Evolutionary conservation across 2,113 vertebrate genomes (phyloP), one percentile per base, ranked within the genome.

Genomic region (Craseonycteris thonglongyai): DNA sequence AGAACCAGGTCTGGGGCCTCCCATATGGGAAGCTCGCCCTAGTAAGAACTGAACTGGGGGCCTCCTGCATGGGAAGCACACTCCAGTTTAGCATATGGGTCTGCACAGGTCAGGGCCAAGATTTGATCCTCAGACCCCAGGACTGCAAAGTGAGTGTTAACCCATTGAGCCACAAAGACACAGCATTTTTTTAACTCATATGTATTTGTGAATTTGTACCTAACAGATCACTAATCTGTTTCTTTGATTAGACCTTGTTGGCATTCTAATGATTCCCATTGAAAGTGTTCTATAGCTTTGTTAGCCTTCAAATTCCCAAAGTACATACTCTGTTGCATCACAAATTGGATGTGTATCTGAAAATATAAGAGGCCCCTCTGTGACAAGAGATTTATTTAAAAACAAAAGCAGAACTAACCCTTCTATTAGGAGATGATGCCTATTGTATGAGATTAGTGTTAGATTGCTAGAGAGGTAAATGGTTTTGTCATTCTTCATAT

Each of bases 241-340:
- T 95, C 40, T 91, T 84, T 84, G 6, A 66, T 61, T 78, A 2
- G 26, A 15, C 82, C 7, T 54, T 47, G 0, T 38, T 93, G 71
- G 15, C 24, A 90, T 87, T 94, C 71, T 76, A 75, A 88, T 65
- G 88, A 85, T 88, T 92, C 81, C 84, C 76, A 65, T 2, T 51
- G 80, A 66, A 83, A 95, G 26, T 28, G 47, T 84, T 91, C 69
- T 59, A 33, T 4, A 82, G 42, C 9, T 35, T 90, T 76, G 38
- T 72, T 95, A 93, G 54, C 38, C 45, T 93, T 88, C 6, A 88
- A 74, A 97, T 96, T 95, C 90, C 95, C 95, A 93, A 87, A 71
- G 88, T n/a, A 68, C 30, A 80, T 83, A 90, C 10, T 58, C 54
- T 15, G 38, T 93, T 78, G 40, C 47, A 40, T 88, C 66, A 96